A percentile compares a stretch with the other conserved stretches of the same genome.
Conservation (phyloP, 2,797 vertebrate species). For the Ctenochaetus hawaiiensis region DNA sequence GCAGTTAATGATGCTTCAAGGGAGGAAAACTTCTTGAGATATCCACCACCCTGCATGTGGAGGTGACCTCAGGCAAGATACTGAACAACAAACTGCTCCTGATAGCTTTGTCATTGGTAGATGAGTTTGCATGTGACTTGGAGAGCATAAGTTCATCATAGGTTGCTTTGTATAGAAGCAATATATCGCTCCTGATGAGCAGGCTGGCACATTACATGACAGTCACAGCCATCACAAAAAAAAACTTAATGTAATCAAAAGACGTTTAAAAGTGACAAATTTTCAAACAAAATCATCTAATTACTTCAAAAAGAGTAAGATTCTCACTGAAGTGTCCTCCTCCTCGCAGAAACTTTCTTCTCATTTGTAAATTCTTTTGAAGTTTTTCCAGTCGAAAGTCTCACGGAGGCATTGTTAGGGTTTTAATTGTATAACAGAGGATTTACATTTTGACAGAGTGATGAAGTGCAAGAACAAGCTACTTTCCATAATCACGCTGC, state of each 20-base stretch:
- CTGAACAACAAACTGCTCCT: too few species aligned
- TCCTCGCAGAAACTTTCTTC: background rate
- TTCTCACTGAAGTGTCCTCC: conserved; percentile 17
- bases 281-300: background rate
- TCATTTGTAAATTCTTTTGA: conserved; percentile 32
- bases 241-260: background rate
- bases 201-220: too few species aligned
- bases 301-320: conserved; percentile 17
- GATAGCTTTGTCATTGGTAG: too few species aligned
- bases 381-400: conserved; percentile 33
- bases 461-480: conserved; percentile 51
- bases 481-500: conserved; percentile 55
- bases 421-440: conserved; percentile 8
- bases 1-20: background rate
- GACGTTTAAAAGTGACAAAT: background rate
- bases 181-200: too few species aligned
- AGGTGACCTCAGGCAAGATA: too few species aligned
- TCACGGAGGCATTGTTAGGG: background rate
- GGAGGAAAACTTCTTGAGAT: background rate
- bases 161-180: too few species aligned
- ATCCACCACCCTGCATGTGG: too few species aligned
- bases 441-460: conserved; percentile 67
- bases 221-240: too few species aligned
- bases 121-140: too few species aligned
- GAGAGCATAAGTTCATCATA: too few species aligned